These are phyloP conservation scores for Drosophila suboccidentalis DNA, from an alignment of 2,888 invertebrate genomes.

Conservation along the genomic window DNA sequence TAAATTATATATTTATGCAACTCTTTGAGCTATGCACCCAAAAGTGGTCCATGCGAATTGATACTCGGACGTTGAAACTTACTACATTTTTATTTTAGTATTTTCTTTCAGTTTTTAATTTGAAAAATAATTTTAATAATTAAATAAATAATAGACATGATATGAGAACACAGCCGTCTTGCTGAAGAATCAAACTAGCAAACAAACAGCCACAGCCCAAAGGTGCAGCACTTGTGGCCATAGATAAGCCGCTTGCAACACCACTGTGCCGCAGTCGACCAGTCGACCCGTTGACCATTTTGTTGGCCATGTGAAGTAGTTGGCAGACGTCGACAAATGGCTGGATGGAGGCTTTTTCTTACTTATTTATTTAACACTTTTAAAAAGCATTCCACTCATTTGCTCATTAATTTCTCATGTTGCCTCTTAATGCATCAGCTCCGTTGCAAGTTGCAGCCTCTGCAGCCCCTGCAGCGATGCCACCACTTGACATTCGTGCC, in stretches of 20 bases:
- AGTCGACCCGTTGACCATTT: constrained; percentile 26
- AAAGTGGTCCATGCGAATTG: constrained; percentile 41
- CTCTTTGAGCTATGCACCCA: constrained; percentile 60
- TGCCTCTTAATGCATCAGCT: constrained; percentile 71
- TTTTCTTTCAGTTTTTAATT: too few relatives aligned
- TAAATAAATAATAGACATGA: neutral
- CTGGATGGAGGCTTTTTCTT: constrained; percentile 51
- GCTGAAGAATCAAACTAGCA: neutral
- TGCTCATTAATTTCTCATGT: constrained; percentile 80
- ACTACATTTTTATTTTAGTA: too few relatives aligned
- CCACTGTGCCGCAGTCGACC: constrained; percentile 2
- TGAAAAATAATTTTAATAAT: too few relatives aligned
- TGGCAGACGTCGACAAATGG: constrained; percentile 50
- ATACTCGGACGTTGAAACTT: neutral
- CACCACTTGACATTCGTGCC: constrained; percentile 31
- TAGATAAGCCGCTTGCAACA: constrained; percentile 63
- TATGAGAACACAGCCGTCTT: neutral
- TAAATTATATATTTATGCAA: constrained; percentile 68
- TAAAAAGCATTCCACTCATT: constrained; percentile 78
- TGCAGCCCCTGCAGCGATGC: constrained; percentile 6
- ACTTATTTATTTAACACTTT: constrained; percentile 82
- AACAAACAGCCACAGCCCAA: constrained; percentile 16
- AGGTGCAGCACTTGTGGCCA: constrained; percentile 58
- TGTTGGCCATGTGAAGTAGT: constrained; percentile 27
- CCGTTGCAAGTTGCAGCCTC: neutral